Evolutionary conservation across 1,140 invertebrate genomes (phyloP).

Genomic region (Monomorium pharaonis): DNA sequence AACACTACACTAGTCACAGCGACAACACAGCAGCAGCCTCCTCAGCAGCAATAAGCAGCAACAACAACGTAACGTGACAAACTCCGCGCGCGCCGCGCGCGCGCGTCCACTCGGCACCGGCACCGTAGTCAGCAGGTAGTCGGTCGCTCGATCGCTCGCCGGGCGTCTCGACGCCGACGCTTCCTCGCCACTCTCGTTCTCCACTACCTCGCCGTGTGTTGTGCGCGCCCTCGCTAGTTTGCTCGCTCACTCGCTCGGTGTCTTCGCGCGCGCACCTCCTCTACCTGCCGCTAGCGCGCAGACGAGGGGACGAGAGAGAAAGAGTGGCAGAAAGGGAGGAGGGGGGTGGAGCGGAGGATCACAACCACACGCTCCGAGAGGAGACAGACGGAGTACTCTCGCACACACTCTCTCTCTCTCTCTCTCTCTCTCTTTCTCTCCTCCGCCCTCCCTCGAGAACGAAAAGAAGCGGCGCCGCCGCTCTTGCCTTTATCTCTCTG

Average conservation of each 20-base stretch:
- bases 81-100: slow-evolving; percentile 11
- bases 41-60: background rate
- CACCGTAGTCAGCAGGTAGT: slow-evolving; percentile 20
- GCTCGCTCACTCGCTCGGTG: background rate
- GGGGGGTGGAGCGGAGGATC: background rate
- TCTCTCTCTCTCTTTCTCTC: too few species aligned
- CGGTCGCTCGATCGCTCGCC: slow-evolving; percentile 12
- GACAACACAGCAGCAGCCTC: background rate
- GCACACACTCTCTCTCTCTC: slow-evolving; percentile 27
- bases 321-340: background rate
- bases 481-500: slow-evolving; percentile 14
- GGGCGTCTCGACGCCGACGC: slow-evolving; percentile 60
- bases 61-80: background rate
- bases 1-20: background rate
- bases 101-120: background rate
- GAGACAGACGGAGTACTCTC: slow-evolving; percentile 22
- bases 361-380: slow-evolving; percentile 17
- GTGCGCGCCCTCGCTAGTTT: slow-evolving; percentile 39
- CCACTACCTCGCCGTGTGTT: slow-evolving; percentile 54
- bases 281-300: slow-evolving; percentile 64
- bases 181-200: too few species aligned
- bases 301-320: background rate
- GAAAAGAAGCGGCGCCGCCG: slow-evolving; percentile 45
- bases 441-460: slow-evolving; percentile 40
- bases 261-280: slow-evolving; percentile 39